Conservation (phyloP, 2,888 invertebrate genomes). For the Campoplex nolae region DNA sequence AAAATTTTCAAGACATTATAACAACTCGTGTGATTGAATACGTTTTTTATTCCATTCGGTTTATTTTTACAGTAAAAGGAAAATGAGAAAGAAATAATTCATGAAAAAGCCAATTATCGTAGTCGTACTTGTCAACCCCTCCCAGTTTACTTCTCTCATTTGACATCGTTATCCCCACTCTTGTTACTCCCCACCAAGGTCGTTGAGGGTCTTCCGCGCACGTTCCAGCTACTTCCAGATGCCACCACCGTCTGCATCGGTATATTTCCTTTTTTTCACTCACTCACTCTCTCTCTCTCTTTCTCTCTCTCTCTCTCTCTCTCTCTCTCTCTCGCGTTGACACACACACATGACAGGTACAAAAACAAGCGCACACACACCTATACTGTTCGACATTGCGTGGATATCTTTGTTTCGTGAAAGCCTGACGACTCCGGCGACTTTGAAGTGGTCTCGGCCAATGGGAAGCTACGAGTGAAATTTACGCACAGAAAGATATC, state of each 20-base stretch:
- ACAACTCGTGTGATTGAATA: not conserved
- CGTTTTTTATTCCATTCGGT: not conserved
- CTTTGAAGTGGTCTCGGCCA: constrained; percentile 74
- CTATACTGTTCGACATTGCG: constrained; percentile 38
- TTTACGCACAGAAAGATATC: constrained; percentile 79
- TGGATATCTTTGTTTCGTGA: constrained; percentile 69
- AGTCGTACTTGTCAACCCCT: not conserved
- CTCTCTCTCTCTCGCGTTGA: not conserved
- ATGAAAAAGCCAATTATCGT: not conserved
- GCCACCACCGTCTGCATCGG: constrained; percentile 60
- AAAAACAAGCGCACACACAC: not conserved
- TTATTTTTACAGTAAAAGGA: not conserved
- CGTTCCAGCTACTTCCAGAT: constrained; percentile 53
- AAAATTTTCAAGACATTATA: not conserved
- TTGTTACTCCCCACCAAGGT: constrained; percentile 22
- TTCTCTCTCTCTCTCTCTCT: not conserved
- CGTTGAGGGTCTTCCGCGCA: constrained; percentile 33
- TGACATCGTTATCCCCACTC: constrained; percentile 3
- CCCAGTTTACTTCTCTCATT: not conserved
- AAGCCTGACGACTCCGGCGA: constrained; percentile 74
- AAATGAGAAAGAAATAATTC: not conserved
- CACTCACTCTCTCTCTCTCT: not conserved
- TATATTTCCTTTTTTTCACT: constrained; percentile 8
- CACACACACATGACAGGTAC: not conserved
- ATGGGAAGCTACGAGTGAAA: constrained; percentile 73